These are phyloP conservation scores for Ostrea edulis DNA, from an alignment of 1,140 invertebrate species.

Conservation along the genomic window DNA sequence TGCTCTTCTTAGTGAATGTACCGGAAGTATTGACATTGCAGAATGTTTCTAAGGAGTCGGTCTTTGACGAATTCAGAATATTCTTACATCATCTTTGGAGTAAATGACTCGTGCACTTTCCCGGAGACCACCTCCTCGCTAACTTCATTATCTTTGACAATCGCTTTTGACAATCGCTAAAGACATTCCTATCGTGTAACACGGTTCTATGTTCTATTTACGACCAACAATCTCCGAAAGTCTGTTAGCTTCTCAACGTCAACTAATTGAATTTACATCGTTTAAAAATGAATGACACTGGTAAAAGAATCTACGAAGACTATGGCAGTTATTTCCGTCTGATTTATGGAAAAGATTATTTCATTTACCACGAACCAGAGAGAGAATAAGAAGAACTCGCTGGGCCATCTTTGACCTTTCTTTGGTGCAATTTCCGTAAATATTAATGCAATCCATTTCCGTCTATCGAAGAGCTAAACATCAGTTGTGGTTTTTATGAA, in stretches of 20 bases:
- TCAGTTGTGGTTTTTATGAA: no score
- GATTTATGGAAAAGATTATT: background rate
- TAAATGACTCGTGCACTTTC: background rate
- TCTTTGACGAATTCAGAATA: background rate
- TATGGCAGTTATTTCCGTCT: background rate
- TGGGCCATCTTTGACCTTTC: no score
- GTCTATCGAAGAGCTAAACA: no score
- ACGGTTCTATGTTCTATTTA: background rate
- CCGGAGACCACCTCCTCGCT: background rate
- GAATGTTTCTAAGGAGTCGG: background rate
- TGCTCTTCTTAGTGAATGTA: no score
- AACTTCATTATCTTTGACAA: background rate
- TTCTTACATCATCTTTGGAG: background rate
- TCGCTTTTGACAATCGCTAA: slow-evolving; percentile 1
- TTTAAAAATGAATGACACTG: background rate
- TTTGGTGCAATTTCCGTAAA: no score
- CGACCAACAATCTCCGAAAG: background rate
- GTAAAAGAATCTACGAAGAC: background rate
- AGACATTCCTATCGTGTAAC: background rate
- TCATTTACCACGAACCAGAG: background rate
- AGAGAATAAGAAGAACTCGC: background rate
- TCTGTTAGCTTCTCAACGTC: background rate
- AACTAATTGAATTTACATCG: background rate
- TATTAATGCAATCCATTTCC: no score
- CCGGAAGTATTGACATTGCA: background rate